Base-by-base conservation (phyloP, 2,113 vertebrate genomes). In the Porphyrio hochstetteri region DNA sequence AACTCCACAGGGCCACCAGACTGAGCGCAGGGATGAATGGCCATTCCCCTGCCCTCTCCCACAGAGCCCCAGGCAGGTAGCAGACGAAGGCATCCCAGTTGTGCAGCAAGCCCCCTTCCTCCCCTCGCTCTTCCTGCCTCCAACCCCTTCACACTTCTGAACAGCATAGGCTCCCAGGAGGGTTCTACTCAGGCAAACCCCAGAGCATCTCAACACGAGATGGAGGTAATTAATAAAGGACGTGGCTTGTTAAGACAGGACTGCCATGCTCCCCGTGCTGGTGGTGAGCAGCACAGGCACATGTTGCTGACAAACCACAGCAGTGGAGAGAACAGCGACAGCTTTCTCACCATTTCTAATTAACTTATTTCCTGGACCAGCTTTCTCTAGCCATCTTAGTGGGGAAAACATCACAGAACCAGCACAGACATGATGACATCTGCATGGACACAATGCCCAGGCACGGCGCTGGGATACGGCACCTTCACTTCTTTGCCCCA, bases 101-200 rank as follows among this genome's bases (percentile, higher is more conserved):
- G 18, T 5, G 53, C 3, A 15, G 27, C 46, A 46, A 78, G 15
- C 16, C 18, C 40, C 57, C 27, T 17, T 31, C n/a, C 70, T 89
- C 56, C 27, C 46, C 48, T 13, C 7, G 15, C n/a, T 78, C 60
- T 80, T 77, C 85, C 42, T 57, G 46, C 42, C 38, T 4, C 21
- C 1, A 2, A 7, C 75, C 52, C 67, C 68, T 31, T 25, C 2
- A 0, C 55, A 3, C 48, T 50, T 5, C 2, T 0, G 13, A 35
- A 8, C 55, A 33, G 61, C 11, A 2, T 1, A 46, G 44, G n/a
- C 24, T 91, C 33, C 52, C 38, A 1, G 44, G 6, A 65, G 72
- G 11, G 16, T 57, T 81, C 13, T 0, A 20, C 44, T 63, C 76
- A 3, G 33, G 52, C 7, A 2, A 48, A 81, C 56, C 38, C 53